These are phyloP conservation scores for Paelopatides confundens DNA, from an alignment of 53 echinoderm and acorn worm species.

Conservation along the genomic window DNA sequence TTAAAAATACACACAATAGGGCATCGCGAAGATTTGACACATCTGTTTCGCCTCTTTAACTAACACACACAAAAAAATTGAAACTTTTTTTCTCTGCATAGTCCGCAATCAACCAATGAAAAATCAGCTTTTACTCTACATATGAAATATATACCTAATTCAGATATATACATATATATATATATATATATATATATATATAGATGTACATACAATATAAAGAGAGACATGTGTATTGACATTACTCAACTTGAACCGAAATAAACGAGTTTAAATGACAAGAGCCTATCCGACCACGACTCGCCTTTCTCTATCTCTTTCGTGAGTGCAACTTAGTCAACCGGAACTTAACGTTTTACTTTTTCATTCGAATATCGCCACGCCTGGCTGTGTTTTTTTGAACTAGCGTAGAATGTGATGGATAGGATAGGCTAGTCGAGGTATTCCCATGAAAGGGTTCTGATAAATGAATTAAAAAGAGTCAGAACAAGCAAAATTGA, in stretches of 20 bases:
- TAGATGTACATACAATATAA: not conserved
- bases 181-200: not conserved
- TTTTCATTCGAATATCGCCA: not conserved
- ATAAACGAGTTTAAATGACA: not conserved
- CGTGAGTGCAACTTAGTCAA: not conserved
- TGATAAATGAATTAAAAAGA: constrained; percentile 34
- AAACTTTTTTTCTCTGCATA: not conserved
- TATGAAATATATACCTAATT: not conserved
- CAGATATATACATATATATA: not conserved
- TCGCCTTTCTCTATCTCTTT: constrained; percentile 17
- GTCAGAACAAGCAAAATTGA: constrained; percentile 20
- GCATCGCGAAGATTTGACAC: no score
- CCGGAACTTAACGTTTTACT: constrained; percentile 18
- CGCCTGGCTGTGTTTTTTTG: not conserved
- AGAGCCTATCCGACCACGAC: not conserved
- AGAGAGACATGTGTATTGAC: not conserved
- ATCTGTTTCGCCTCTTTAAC: no score
- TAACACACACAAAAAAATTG: not conserved
- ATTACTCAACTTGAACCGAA: not conserved
- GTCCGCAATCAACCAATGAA: not conserved
- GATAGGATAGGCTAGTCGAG: constrained; percentile 3
- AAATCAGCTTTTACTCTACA: not conserved
- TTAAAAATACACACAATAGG: not conserved
- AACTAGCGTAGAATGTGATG: no score
- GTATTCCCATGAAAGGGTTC: not conserved